phyloP scores from a whole-genome alignment of 2,797 vertebrate genomes.

The Pseudochirops cupreus region DNA sequence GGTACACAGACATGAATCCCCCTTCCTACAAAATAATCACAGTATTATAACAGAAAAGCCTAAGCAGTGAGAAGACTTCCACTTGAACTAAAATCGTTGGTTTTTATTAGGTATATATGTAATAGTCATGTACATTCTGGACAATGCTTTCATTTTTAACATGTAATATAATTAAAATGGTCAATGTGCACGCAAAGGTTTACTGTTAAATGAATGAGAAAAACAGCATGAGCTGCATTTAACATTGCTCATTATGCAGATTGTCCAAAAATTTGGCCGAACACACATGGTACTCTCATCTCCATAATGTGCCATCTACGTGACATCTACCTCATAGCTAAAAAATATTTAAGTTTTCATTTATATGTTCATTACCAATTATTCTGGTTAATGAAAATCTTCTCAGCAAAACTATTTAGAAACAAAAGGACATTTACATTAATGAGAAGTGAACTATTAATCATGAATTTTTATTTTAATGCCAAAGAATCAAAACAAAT shows the following conservation, averaged over 20 bases:
- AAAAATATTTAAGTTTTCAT: constrained; percentile 90
- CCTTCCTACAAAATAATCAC: not conserved
- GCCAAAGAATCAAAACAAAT: constrained; percentile 72
- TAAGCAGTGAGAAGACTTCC: not conserved
- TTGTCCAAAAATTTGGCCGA: constrained; percentile 16
- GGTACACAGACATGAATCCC: not conserved
- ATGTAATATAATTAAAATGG: not conserved
- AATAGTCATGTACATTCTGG: not conserved
- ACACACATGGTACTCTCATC: constrained; percentile 67
- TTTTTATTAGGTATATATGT: not conserved
- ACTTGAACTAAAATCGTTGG: not conserved
- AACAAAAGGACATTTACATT: constrained; percentile 82
- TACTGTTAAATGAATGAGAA: not conserved
- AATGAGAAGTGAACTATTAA: constrained; percentile 83
- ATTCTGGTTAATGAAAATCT: constrained; percentile 92
- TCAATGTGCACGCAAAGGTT: not conserved
- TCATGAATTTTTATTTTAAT: constrained; percentile 72
- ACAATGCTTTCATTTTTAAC: not conserved
- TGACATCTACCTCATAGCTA: constrained; percentile 85
- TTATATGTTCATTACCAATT: constrained; percentile 92
- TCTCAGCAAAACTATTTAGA: constrained; percentile 83
- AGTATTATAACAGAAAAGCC: not conserved
- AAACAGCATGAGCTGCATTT: constrained; percentile 53
- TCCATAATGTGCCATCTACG: constrained; percentile 85
- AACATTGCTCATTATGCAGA: constrained; percentile 7